Conservation (phyloP, 2,113 vertebrate genomes). For the Pangasianodon gigas region DNA sequence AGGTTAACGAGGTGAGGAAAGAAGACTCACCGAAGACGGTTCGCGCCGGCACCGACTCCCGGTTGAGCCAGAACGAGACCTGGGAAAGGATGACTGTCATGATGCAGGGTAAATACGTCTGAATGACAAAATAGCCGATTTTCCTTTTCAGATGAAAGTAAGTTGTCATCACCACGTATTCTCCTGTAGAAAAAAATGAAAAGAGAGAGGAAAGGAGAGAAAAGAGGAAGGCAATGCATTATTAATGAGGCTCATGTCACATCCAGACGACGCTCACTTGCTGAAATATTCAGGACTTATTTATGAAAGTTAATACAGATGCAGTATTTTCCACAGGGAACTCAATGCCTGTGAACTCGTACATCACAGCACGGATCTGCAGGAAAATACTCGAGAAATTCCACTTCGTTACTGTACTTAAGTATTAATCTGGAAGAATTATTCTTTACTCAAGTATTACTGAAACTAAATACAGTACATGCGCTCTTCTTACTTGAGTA, state of each 20-base stretch:
- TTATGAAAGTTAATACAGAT: conserved; percentile 49
- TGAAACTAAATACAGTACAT: background rate
- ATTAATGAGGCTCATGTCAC: conserved; percentile 60
- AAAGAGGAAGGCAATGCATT: conserved; percentile 53
- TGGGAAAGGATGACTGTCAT: conserved; percentile 99
- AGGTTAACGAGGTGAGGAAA: conserved; percentile 33
- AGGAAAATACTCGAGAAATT: background rate
- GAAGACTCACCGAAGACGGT: conserved; percentile 92
- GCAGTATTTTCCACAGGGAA: conserved; percentile 7
- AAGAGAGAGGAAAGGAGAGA: conserved; percentile 48
- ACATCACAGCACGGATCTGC: background rate
- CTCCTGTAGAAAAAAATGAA: conserved; percentile 76
- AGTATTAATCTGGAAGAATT: background rate
- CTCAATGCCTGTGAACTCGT: background rate
- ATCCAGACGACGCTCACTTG: conserved; percentile 43
- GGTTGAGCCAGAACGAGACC: conserved; percentile 99
- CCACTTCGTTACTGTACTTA: background rate
- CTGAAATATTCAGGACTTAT: conserved; percentile 58
- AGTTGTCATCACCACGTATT: conserved; percentile 98
- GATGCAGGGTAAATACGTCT: conserved; percentile 98
- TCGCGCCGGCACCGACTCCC: conserved; percentile 94
- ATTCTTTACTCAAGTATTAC: background rate
- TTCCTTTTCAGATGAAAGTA: conserved; percentile 99
- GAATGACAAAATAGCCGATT: conserved; percentile 99
- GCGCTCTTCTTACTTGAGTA: background rate